Percentiles rank a stretch among this genome's conserved stretches.
Conservation (phyloP, 2,888 invertebrate genomes). For the Ophion ellenae region DNA sequence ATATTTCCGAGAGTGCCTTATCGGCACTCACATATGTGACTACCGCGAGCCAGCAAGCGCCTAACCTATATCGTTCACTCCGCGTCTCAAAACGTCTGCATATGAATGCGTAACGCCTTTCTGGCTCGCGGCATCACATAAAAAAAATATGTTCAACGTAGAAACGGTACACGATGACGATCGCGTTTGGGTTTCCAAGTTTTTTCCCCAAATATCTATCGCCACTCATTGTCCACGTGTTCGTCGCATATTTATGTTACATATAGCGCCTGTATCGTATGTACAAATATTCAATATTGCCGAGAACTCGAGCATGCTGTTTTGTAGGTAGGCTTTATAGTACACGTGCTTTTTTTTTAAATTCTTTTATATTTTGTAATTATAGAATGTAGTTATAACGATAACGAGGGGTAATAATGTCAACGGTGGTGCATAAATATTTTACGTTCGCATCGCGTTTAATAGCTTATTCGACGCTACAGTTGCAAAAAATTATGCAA, state of each 20-base stretch:
- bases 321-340: too few species aligned
- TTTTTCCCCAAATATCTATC: not conserved
- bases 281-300: constrained; percentile 27
- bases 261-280: constrained; percentile 3
- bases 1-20: too few species aligned
- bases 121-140: not conserved
- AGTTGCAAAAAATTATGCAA: too few species aligned
- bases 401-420: too few species aligned
- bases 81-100: not conserved
- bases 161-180: constrained; percentile 19
- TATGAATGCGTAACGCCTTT: not conserved
- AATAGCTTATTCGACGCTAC: too few species aligned
- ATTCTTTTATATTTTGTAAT: too few species aligned
- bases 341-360: too few species aligned
- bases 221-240: not conserved
- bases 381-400: too few species aligned
- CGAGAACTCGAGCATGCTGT: constrained; percentile 23
- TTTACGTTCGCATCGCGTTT: too few species aligned
- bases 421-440: too few species aligned
- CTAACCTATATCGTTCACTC: not conserved
- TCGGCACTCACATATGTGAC: too few species aligned
- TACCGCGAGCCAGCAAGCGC: too few species aligned
- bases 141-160: not conserved
- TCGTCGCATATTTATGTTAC: constrained; percentile 15
- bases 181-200: not conserved